Percentiles rank a stretch among this genome's conserved stretches.
Evolutionary conservation across 1,140 invertebrate species (phyloP).

Genomic region (Ericerus pela): DNA sequence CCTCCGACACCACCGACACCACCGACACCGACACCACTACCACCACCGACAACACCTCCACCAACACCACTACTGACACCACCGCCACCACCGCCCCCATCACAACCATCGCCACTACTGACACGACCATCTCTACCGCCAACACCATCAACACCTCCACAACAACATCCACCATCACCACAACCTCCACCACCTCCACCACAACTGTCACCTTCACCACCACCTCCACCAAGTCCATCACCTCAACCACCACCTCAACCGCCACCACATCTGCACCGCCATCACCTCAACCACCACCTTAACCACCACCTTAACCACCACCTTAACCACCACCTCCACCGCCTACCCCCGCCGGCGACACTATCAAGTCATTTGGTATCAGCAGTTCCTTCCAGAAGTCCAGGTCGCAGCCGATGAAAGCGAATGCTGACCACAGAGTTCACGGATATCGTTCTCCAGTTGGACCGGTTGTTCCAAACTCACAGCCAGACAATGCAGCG

Average conservation of each 20-base stretch:
- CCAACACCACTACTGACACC: conserved; percentile 21
- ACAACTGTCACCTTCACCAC: conserved; percentile 18
- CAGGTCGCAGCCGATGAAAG: too few species aligned
- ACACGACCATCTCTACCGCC: conserved; percentile 3
- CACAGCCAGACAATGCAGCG: too few species aligned
- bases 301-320: too few species aligned
- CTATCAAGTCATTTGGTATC: too few species aligned
- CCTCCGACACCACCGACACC: too few species aligned
- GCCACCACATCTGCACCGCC: conserved; percentile 38
- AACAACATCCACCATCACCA: conserved; percentile 19
- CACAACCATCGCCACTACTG: conserved; percentile 19
- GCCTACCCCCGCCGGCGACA: too few species aligned
- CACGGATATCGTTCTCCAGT: too few species aligned
- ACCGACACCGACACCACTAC: conserved; percentile 23
- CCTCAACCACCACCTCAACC: conserved; percentile 27
- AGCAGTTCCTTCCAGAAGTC: too few species aligned
- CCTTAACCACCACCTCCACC: too few species aligned
- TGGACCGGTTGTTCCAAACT: too few species aligned
- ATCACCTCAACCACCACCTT: conserved; percentile 29
- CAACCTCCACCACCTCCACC: conserved; percentile 26
- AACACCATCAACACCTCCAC: conserved; percentile 14
- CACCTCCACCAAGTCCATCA: conserved; percentile 31
- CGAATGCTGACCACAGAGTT: too few species aligned
- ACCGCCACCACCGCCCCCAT: conserved; percentile 22
- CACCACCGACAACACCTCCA: conserved; percentile 18